A percentile compares a stretch with the other conserved stretches of the same genome.
These are phyloP conservation scores for Euwallacea similis DNA, from an alignment of 1,140 invertebrate species.

Conservation along the genomic window DNA sequence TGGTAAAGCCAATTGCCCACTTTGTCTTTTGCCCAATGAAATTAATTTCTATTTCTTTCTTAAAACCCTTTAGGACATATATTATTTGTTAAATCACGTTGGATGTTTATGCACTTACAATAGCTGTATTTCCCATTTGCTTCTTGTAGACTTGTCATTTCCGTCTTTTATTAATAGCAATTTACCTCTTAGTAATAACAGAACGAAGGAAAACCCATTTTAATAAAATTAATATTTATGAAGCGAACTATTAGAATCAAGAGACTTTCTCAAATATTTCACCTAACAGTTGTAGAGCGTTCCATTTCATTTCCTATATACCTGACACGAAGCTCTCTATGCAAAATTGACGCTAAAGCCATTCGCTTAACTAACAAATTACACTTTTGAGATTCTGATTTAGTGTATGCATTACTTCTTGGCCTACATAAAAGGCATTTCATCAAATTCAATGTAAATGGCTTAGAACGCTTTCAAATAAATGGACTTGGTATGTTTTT, in stretches of 20 bases:
- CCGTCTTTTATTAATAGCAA: conserved; percentile 31
- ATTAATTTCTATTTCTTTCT: too few species aligned
- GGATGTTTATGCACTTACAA: conserved; percentile 9
- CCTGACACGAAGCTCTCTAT: conserved; percentile 33
- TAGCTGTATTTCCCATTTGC: conserved; percentile 20
- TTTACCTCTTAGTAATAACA: conserved; percentile 28
- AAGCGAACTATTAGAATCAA: conserved; percentile 33
- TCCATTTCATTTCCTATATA: conserved; percentile 33
- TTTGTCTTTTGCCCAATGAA: too few species aligned
- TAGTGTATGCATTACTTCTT: conserved; percentile 34
- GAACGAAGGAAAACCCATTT: conserved; percentile 14
- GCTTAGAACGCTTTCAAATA: conserved; percentile 21
- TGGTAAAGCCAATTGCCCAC: too few species aligned
- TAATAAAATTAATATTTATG: conserved; percentile 38
- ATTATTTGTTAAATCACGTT: not conserved
- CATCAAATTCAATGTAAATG: conserved; percentile 23
- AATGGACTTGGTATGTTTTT: conserved; percentile 33
- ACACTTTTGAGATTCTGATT: conserved; percentile 34
- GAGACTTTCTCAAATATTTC: conserved; percentile 36
- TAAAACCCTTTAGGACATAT: not conserved
- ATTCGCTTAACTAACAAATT: conserved; percentile 34
- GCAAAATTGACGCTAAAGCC: conserved; percentile 27
- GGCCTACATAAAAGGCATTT: conserved; percentile 24
- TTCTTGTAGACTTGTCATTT: conserved; percentile 33
- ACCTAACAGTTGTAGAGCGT: conserved; percentile 23